These are phyloP conservation scores for Poecilobothrus nobilitatus DNA, from an alignment of 2,888 invertebrate species.

Conservation along the genomic window DNA sequence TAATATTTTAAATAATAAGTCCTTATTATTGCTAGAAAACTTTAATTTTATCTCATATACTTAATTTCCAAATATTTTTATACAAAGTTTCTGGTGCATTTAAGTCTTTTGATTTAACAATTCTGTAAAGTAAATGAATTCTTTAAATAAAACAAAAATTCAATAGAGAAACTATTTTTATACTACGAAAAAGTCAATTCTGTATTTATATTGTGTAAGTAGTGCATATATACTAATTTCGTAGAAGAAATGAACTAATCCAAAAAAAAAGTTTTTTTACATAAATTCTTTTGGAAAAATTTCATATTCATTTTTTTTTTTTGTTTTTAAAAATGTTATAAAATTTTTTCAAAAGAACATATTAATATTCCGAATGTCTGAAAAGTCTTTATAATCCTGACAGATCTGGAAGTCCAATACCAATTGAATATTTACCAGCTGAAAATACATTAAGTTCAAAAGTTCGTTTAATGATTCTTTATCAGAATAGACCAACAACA, in stretches of 20 bases:
- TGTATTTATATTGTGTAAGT: neutral
- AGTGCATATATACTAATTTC: neutral
- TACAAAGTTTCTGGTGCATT: no score
- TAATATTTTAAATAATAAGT: no score
- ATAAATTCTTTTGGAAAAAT: slow-evolving; percentile 13
- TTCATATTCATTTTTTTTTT: slow-evolving; percentile 11
- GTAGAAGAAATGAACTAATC: neutral
- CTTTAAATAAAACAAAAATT: no score
- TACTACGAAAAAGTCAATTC: no score
- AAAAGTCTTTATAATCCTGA: slow-evolving; percentile 48
- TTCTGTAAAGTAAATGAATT: no score
- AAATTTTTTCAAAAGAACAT: slow-evolving; percentile 19
- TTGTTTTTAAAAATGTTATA: neutral
- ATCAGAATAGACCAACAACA: slow-evolving; percentile 84
- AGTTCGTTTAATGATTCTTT: slow-evolving; percentile 72
- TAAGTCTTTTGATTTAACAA: no score
- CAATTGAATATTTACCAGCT: slow-evolving; percentile 84
- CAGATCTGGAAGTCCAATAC: slow-evolving; percentile 85
- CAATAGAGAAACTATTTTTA: no score
- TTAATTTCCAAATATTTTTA: no score
- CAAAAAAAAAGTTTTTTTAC: slow-evolving; percentile 11
- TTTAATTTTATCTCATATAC: no score
- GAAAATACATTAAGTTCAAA: slow-evolving; percentile 85
- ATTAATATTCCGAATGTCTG: slow-evolving; percentile 23
- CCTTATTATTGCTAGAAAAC: no score